Evolutionary conservation across 2,797 vertebrate genomes (phyloP).

Genomic region (Melanogrammus aeglefinus): DNA sequence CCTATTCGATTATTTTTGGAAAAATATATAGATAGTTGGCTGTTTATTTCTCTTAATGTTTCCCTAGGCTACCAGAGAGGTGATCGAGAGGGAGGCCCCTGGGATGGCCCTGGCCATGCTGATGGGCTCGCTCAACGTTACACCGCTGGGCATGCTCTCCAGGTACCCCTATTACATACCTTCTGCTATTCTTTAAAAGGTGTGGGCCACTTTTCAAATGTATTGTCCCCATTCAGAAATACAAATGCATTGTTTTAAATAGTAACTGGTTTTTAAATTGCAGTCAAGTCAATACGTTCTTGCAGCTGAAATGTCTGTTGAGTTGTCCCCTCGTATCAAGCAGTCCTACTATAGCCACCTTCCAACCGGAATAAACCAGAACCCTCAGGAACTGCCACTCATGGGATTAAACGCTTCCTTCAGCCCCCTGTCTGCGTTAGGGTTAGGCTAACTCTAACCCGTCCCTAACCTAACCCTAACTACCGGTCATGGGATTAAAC

Average conservation of each 20-base stretch:
- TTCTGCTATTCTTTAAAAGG: not conserved
- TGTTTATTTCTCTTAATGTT: not conserved
- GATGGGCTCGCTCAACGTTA: slow-evolving; percentile 98
- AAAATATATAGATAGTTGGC: not conserved
- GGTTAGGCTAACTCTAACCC: too few relatives aligned
- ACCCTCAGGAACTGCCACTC: too few relatives aligned
- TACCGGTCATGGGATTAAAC: too few relatives aligned
- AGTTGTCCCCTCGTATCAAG: not conserved
- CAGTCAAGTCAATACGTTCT: not conserved
- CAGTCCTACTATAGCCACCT: not conserved
- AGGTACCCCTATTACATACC: slow-evolving; percentile 51
- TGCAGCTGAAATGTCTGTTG: not conserved
- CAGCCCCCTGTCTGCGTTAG: too few relatives aligned
- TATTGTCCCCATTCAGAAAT: not conserved
- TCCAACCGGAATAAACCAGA: too few relatives aligned
- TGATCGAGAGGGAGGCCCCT: slow-evolving; percentile 96
- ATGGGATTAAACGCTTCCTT: too few relatives aligned
- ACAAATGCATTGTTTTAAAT: too few relatives aligned
- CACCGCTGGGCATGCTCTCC: slow-evolving; percentile 94
- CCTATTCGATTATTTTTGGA: too few relatives aligned
- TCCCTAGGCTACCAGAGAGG: slow-evolving; percentile 92
- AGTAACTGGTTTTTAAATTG: not conserved
- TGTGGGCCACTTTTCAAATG: not conserved
- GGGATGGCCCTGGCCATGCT: slow-evolving; percentile 98
- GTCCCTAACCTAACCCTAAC: too few relatives aligned